Evolutionary conservation across 2,888 invertebrate species (phyloP), one percentile per base, ranked within the genome.

Genomic region (Orthonychiurus folsomi): DNA sequence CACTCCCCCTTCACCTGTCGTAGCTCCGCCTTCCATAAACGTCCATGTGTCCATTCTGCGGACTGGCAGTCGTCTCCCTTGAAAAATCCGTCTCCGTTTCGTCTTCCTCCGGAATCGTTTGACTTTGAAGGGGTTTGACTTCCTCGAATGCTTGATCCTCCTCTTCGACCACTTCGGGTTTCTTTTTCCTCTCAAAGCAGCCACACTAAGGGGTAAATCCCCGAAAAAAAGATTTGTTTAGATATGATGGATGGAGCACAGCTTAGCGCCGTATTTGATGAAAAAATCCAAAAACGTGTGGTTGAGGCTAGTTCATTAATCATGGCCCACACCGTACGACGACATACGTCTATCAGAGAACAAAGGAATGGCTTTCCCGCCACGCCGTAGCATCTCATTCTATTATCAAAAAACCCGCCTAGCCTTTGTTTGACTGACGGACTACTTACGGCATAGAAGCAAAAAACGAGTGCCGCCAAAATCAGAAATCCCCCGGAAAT

Each of bases 151-250:
- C 37, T 37, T 37, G 9, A 5, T 37, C 15, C 5, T 37, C 15
- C 15, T 37, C 59, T 9, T 50, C 61, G 2, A 37, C 47, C 27
- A 37, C 63, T 50, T 64, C 60, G 25, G 59, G 26, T 26, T 56
- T 56, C 9, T 21, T 50, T 57, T 65, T 66, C 21, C 64, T 50
- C 9, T 68, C 61, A 56, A 65, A 63, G 24, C 59, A 59, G 20
- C 68, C 68, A 50, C 60, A 65, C 65, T 66, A 27, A 25, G 20
- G 20, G 21, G 27, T 55, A 56, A 56, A 59, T 9, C n/a, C 18
- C 47, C 18, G 21, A 50, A 50, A 23, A 23, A 3, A 50, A 59
- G 9, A 9, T 21, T 9, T 50, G 18, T 48, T 47, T n/a, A 47
- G 27, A 15, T 37, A 37, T 37, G 37, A 37, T 37, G 37, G 37